Conservation (phyloP, 37 sponge, comb jelly and placozoan species). For the Haliclona indistincta region DNA sequence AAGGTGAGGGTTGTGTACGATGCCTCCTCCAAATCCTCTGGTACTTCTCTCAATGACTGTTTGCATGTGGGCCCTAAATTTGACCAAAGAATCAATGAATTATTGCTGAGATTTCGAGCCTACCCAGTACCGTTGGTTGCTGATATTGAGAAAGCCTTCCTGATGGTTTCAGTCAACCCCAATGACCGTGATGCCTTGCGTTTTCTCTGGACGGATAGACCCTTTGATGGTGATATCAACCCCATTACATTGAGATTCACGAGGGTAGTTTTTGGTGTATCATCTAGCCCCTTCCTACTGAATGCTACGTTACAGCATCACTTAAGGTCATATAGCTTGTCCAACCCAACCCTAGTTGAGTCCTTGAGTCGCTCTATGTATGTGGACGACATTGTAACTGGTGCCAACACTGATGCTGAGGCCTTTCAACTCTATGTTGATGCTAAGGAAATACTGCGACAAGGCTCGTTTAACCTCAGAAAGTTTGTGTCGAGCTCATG, state of each 20-base stretch:
- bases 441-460: constrained; percentile 33
- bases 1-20: not conserved
- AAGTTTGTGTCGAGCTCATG: constrained; percentile 37
- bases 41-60: not conserved
- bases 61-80: not conserved
- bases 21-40: not conserved
- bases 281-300: too few species aligned
- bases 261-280: too few species aligned
- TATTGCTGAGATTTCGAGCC: too few species aligned
- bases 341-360: constrained; percentile 15
- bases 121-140: too few species aligned
- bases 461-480: constrained; percentile 40
- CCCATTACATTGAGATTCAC: constrained; percentile 21
- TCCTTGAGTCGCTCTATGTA: constrained; percentile 6
- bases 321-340: constrained; percentile 1
- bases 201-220: constrained; percentile 29
- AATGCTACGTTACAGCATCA: too few species aligned
- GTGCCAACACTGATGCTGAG: constrained; percentile 34
- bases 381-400: too few species aligned
- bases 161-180: not conserved
- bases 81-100: too few species aligned
- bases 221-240: constrained; percentile 7
- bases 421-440: constrained; percentile 28
- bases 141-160: too few species aligned
- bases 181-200: constrained; percentile 50